A percentile compares a stretch with the other conserved stretches of the same genome.
Conservation (phyloP, 2,888 invertebrate species). For the Chalcosyrphus nemorum region DNA sequence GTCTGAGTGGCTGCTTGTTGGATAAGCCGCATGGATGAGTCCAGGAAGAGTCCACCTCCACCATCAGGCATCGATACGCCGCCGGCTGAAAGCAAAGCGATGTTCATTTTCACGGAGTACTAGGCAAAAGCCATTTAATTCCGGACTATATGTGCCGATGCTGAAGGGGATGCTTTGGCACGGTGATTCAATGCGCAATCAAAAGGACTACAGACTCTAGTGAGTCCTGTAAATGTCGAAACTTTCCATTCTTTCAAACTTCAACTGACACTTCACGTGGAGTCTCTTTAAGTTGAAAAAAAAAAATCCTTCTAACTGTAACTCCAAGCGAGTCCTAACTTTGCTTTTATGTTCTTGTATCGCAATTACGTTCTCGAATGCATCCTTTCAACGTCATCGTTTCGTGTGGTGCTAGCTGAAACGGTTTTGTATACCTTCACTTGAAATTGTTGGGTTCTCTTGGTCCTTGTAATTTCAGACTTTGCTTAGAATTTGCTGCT, state of each 20-base stretch:
- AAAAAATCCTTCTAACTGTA: background rate
- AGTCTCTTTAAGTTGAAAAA: background rate
- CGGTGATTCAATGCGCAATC: conserved; percentile 27
- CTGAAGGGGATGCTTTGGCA: too few relatives aligned
- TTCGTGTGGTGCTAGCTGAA: background rate
- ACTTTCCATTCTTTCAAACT: conserved; percentile 2
- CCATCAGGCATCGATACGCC: too few relatives aligned
- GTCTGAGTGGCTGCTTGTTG: conserved; percentile 13
- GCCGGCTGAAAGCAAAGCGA: conserved; percentile 35
- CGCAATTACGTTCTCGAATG: conserved; percentile 34
- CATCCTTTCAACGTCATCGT: conserved; percentile 19
- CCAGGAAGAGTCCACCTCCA: conserved; percentile 4
- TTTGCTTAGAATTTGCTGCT: background rate
- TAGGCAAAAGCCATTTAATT: conserved; percentile 36
- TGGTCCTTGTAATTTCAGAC: conserved; percentile 11
- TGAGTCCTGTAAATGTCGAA: conserved; percentile 12
- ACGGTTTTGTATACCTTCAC: background rate
- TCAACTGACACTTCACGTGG: background rate
- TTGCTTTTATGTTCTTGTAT: conserved; percentile 16
- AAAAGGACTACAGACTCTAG: background rate
- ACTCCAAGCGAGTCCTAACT: conserved; percentile 9
- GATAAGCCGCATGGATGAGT: conserved; percentile 30
- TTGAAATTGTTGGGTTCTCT: background rate
- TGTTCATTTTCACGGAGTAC: conserved; percentile 39
- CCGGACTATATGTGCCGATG: background rate